These are phyloP conservation scores for Cossypha dichroa DNA, from an alignment of 2,797 vertebrate species.

Conservation along the genomic window DNA sequence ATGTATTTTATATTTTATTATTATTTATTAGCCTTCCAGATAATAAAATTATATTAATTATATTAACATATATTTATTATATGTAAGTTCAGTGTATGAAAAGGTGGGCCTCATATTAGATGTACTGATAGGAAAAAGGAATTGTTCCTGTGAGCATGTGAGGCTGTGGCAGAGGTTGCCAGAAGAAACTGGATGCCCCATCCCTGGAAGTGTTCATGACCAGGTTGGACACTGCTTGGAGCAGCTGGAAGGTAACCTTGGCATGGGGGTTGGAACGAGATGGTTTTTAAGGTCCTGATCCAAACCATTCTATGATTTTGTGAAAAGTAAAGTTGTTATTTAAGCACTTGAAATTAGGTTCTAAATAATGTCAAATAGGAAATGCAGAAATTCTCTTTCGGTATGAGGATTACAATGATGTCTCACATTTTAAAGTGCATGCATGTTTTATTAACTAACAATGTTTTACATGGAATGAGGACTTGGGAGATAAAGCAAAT, in stretches of 20 bases:
- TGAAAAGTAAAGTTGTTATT: neutral
- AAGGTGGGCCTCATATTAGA: neutral
- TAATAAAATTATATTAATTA: neutral
- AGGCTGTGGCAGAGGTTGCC: neutral
- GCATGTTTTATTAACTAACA: neutral
- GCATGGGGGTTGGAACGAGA: neutral
- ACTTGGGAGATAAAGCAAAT: neutral
- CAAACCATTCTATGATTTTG: neutral
- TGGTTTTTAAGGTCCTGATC: neutral
- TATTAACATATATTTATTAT: neutral
- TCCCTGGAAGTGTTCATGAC: neutral
- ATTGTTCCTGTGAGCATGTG: neutral
- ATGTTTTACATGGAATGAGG: neutral
- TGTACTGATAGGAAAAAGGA: neutral
- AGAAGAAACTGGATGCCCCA: neutral
- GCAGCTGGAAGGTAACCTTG: neutral
- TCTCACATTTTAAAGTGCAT: neutral
- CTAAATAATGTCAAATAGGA: neutral
- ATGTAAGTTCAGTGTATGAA: neutral
- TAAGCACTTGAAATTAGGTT: neutral
- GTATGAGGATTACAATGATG: neutral
- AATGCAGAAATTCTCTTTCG: neutral
- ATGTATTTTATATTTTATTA: too few species aligned
- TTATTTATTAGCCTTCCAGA: neutral
- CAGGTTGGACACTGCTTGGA: neutral